Base-by-base conservation (phyloP, 2,888 invertebrate genomes). In the Calliphora vomitoria region DNA sequence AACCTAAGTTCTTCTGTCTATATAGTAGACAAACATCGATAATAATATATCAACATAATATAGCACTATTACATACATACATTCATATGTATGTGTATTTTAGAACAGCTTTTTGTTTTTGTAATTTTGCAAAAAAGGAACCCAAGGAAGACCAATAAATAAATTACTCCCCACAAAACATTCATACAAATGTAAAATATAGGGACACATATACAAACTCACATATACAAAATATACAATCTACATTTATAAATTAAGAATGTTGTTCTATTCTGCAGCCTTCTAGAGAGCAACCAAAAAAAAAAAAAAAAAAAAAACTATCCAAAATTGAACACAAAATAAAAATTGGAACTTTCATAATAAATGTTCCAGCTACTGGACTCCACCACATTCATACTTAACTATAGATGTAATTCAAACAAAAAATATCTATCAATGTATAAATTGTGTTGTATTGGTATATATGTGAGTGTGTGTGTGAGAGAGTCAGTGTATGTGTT, bases 261-360 rank as follows among this genome's bases (percentile, higher is more conserved):
- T 80, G 58, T 85, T 85, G 6, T 47, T 58, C 68, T 69, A n/a
- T 55, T 47, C 41, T 74, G 53, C 6, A 68, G 72, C 35, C 78
- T 82, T 60, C 41, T 38, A 66, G 66, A 66, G 20, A 66, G n/a
- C 13, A 15, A 60, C 25, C 0, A 62, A 8, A 55, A 38, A 8
- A 31, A 60, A 72, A 55, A 62, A 41, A 53, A 25, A 25, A 25
- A 25, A 25, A 25, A 25, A 25, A 25, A 25, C 25, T 1, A 1
- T 31, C 58, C 53, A 66, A 44, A 60, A 53, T 15, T 47, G 25
- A 75, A 44, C 47, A 31, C 35, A 72, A 71, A 86, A 66, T 38
- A 55, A 79, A 75, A 82, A 86, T 64, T 75, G 55, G 53, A 86
- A 86, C 86, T 86, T 82, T 82, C 82, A 82, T 82, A 82, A 86